Percentiles rank a stretch among this genome's conserved stretches.
Evolutionary conservation across 2,113 vertebrate species (phyloP).

Genomic region (Aspiorhynchus laticeps): DNA sequence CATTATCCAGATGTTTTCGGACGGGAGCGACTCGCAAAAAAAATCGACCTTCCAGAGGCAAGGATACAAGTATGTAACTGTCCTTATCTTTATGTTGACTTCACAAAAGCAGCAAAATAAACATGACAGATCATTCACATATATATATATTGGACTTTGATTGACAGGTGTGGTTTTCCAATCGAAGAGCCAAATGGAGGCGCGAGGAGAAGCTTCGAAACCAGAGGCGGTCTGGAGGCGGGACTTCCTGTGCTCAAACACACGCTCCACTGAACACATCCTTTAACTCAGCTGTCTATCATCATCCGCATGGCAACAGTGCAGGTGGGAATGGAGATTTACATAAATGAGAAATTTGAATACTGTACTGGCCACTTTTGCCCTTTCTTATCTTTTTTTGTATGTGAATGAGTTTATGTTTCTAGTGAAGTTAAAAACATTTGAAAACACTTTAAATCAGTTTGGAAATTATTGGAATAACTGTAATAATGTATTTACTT

Average conservation of each 20-base stretch:
- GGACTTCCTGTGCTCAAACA: slow-evolving; percentile 75
- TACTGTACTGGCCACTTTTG: not conserved
- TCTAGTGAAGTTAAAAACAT: not conserved
- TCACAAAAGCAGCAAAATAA: not conserved
- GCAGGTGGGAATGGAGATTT: slow-evolving; percentile 63
- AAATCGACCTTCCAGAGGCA: slow-evolving; percentile 85
- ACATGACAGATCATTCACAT: not conserved
- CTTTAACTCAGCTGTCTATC: slow-evolving; percentile 79
- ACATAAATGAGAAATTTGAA: not conserved
- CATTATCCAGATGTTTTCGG: slow-evolving; percentile 87
- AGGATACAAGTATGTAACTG: slow-evolving; percentile 78
- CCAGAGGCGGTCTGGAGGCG: slow-evolving; percentile 78
- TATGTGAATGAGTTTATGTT: not conserved
- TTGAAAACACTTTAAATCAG: not conserved
- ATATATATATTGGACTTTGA: slow-evolving; percentile 25
- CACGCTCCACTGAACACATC: slow-evolving; percentile 79
- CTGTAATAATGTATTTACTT: not conserved
- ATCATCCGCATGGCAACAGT: slow-evolving; percentile 74
- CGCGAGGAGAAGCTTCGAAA: slow-evolving; percentile 86
- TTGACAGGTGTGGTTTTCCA: slow-evolving; percentile 90
- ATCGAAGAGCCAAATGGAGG: slow-evolving; percentile 90
- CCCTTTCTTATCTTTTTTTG: not conserved
- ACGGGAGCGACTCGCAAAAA: slow-evolving; percentile 82
- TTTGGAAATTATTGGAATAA: not conserved
- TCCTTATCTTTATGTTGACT: not conserved